Conservation (phyloP, 1,140 invertebrate species). For the Pogonognathellus flavescens region DNA sequence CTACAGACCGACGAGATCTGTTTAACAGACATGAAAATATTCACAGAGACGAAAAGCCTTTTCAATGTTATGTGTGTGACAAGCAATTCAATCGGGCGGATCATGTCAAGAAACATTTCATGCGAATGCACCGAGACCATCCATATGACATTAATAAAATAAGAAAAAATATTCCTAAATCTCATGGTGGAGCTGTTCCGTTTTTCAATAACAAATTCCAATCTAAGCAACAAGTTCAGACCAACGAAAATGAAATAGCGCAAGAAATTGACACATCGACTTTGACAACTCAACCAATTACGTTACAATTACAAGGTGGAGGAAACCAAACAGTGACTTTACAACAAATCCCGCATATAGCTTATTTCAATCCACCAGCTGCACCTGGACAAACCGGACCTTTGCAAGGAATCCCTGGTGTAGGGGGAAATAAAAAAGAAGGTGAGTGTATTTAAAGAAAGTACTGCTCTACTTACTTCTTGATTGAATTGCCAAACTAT, state of each 20-base stretch:
- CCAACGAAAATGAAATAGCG: background rate
- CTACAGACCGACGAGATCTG: constrained; percentile 91
- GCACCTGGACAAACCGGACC: constrained; percentile 61
- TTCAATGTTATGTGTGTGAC: constrained; percentile 91
- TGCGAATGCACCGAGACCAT: constrained; percentile 89
- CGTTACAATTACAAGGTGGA: constrained; percentile 44
- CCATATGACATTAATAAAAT: constrained; percentile 87
- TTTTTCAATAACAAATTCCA: constrained; percentile 48
- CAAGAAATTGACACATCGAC: constrained; percentile 31
- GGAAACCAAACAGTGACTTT: constrained; percentile 54
- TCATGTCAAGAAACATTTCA: constrained; percentile 94
- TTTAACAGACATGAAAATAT: constrained; percentile 97
- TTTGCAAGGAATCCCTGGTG: constrained; percentile 63
- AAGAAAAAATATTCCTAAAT: constrained; percentile 72
- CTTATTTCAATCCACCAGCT: constrained; percentile 65
- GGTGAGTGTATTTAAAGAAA: background rate
- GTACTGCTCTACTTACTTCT: too few species aligned
- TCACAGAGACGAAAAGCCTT: constrained; percentile 92
- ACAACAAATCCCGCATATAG: constrained; percentile 66
- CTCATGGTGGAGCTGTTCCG: constrained; percentile 59
- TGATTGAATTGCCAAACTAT: too few species aligned
- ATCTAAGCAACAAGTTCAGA: constrained; percentile 9
- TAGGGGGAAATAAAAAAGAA: constrained; percentile 66
- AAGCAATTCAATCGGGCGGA: constrained; percentile 95
- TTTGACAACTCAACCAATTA: constrained; percentile 21